These are phyloP conservation scores for Crotalus viridis DNA, from an alignment of 2,113 vertebrate species.

Conservation along the genomic window DNA sequence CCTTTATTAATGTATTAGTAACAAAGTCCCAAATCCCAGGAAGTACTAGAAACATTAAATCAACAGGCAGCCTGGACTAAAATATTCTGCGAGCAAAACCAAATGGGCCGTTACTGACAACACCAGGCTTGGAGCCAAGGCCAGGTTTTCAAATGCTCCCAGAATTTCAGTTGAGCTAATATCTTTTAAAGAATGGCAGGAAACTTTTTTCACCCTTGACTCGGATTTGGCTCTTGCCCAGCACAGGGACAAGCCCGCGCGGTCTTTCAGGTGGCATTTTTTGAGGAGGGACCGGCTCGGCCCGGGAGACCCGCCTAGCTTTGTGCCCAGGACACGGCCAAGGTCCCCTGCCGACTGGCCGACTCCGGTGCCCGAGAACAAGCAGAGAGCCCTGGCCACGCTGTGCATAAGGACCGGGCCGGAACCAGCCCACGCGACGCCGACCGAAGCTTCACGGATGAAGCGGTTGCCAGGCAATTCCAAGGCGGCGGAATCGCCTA, in stretches of 20 bases:
- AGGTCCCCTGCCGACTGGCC: background rate
- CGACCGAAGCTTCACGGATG: background rate
- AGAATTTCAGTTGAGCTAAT: background rate
- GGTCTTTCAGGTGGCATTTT: background rate
- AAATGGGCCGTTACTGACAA: background rate
- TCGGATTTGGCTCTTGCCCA: background rate
- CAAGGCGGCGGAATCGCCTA: background rate
- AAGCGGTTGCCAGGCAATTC: background rate
- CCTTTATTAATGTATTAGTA: no score
- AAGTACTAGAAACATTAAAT: background rate
- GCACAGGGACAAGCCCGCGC: background rate
- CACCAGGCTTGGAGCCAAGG: background rate
- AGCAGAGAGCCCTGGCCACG: background rate
- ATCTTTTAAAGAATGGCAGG: background rate
- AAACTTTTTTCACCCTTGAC: background rate
- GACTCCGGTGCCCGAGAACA: background rate
- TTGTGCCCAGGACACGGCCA: background rate
- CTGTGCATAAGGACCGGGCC: no score
- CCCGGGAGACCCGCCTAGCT: background rate
- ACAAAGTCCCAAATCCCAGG: background rate
- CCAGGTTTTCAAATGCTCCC: background rate
- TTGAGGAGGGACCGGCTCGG: background rate
- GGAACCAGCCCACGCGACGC: no score
- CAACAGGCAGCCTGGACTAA: background rate
- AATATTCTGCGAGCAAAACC: no score